These are phyloP conservation scores for Sceloporus tristichus DNA, from an alignment of 2,113 vertebrate species.

Conservation along the genomic window DNA sequence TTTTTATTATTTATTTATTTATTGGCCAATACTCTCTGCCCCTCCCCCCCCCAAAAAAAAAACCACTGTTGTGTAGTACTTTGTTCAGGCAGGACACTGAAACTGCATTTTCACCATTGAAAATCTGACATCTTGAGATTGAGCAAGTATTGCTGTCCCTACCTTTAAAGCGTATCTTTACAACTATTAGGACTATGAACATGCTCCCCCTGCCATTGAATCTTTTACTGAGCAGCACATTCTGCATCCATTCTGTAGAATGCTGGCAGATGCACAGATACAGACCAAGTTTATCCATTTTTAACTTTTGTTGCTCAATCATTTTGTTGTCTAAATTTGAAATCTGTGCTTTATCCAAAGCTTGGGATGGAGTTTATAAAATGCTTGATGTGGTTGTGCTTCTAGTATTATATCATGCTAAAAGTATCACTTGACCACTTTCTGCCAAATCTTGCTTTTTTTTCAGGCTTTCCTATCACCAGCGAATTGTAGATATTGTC, in stretches of 20 bases:
- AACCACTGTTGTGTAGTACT: too few species aligned
- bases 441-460: background rate
- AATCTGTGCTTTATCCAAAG: background rate
- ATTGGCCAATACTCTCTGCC: background rate
- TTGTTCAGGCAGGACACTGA: background rate
- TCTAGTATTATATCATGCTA: background rate
- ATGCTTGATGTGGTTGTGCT: background rate
- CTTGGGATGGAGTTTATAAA: background rate
- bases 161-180: background rate
- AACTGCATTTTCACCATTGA: background rate
- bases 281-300: background rate
- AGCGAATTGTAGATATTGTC: conserved; percentile 95
- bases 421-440: background rate
- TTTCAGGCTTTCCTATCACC: conserved; percentile 94
- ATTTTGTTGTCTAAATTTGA: background rate
- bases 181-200: background rate
- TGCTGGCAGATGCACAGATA: background rate
- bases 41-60: background rate
- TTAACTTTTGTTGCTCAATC: background rate
- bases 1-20: background rate
- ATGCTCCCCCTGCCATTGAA: too few species aligned
- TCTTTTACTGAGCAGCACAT: background rate
- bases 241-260: background rate
- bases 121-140: background rate
- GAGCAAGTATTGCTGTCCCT: background rate